Evolutionary conservation across 2,888 invertebrate genomes (phyloP).

Genomic region (Boloria euphrosyne): DNA sequence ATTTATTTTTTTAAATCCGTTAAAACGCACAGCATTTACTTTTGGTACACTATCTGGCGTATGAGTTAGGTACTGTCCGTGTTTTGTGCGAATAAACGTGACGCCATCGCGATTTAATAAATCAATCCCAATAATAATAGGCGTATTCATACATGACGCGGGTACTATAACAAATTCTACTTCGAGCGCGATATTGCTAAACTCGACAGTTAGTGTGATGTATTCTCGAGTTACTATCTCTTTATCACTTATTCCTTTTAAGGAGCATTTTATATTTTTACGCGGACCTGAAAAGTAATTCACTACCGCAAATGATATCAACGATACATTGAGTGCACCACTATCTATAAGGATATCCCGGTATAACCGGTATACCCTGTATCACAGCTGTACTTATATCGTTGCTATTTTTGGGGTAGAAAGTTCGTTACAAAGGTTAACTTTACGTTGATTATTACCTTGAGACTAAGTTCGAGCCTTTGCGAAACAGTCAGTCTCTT

Average conservation of each 20-base stretch:
- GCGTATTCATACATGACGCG: constrained; percentile 32
- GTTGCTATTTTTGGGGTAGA: neutral
- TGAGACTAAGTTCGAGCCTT: constrained; percentile 26
- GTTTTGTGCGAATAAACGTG: constrained; percentile 38
- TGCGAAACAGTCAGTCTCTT: constrained; percentile 38
- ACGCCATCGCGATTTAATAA: constrained; percentile 43
- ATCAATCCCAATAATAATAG: constrained; percentile 43
- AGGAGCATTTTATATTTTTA: constrained; percentile 8
- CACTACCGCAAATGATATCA: constrained; percentile 34
- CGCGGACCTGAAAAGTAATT: constrained; percentile 29
- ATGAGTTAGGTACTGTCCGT: constrained; percentile 31
- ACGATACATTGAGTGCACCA: constrained; percentile 35
- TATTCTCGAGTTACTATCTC: constrained; percentile 24
- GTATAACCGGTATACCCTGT: constrained; percentile 36
- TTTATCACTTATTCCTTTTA: constrained; percentile 34
- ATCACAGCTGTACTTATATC: constrained; percentile 33
- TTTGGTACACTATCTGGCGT: constrained; percentile 17
- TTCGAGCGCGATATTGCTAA: constrained; percentile 37
- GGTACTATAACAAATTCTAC: constrained; percentile 41
- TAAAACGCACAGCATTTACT: neutral
- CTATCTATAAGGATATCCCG: constrained; percentile 44
- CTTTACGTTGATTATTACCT: constrained; percentile 28
- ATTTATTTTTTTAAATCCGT: constrained; percentile 16
- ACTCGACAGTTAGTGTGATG: constrained; percentile 33
- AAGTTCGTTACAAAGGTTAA: constrained; percentile 36